Evolutionary conservation across 2,113 vertebrate species (phyloP), one percentile per base, ranked within the genome.

Genomic region (Muntiacus reevesi): DNA sequence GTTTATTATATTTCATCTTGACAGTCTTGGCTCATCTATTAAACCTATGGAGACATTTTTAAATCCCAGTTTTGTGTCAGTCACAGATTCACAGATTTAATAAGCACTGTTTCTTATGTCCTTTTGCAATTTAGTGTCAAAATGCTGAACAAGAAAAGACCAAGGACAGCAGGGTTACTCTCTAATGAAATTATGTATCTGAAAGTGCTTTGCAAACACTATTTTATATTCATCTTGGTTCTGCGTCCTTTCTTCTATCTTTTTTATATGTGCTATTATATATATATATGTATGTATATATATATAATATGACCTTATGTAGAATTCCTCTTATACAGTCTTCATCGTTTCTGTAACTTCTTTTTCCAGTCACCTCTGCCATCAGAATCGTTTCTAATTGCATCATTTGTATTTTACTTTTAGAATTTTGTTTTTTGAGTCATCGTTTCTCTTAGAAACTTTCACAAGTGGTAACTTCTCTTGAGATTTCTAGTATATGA

Each of bases 71-170:
- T 98, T 96, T 94, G 27, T 94, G 64, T 89, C 60, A 95, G 64
- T 94, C 59, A 64, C 36, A 91, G 84, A 94, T 94, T 90, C 79
- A 95, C 43, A 90, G 85, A 92, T 81, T 96, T 97, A 97, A 97
- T 71, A 95, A 95, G 85, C 55, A 33, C 16, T 11, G 3, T 86
- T 96, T 90, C 64, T 94, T 76, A n/a, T 45, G 71, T 97, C 55
- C 36, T 92, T 62, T 94, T 59, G 91, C 52, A 91, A 96, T 74
- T 87, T 88, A 60, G 47, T 89, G 57, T 86, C 91, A 96, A 98
- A 98, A 90, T 87, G 84, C 82, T 93, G 94, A 97, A 76, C 50
- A 93, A 87, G 93, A 91, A 95, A 91, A 95, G 67, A 82, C 67
- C 60, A 97, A 97, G 88, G 96, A 96, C 88, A 86, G 36, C 23